phyloP scores from a whole-genome alignment of 2,797 vertebrate genomes.

The Malurus splendens region DNA sequence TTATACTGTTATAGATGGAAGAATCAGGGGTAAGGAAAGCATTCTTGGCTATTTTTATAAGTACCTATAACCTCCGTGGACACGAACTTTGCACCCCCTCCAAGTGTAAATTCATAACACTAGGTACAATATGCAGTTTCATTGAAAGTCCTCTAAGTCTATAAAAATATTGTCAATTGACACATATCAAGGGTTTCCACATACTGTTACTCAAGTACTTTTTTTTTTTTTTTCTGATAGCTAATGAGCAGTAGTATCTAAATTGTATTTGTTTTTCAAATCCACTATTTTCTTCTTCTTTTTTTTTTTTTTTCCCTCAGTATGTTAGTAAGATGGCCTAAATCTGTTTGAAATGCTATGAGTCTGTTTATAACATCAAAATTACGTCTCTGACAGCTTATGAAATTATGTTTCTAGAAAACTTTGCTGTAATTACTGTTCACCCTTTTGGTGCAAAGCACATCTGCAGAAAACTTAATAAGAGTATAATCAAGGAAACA shows the following conservation, averaged over 20 bases:
- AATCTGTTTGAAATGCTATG: neutral
- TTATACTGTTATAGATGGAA: neutral
- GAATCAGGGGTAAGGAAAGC: neutral
- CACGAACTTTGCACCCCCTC: neutral
- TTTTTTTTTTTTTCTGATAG: neutral
- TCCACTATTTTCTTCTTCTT: accelerated
- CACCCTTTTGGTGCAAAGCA: neutral
- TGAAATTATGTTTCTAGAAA: neutral
- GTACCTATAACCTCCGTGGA: neutral
- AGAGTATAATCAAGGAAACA: neutral
- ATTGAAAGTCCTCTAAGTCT: neutral
- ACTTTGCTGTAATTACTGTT: neutral
- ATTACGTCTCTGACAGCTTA: neutral
- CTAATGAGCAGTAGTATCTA: neutral
- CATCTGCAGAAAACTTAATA: neutral
- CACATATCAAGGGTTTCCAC: neutral
- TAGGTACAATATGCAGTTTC: neutral
- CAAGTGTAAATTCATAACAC: neutral
- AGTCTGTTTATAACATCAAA: neutral
- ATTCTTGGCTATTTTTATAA: neutral
- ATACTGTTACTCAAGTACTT: neutral
- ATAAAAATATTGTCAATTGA: neutral
- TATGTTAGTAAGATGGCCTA: neutral
- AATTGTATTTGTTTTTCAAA: neutral
- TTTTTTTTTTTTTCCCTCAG: neutral